phyloP scores from a whole-genome alignment of 2,888 invertebrate species.

The Cosmorhoe ocellata region DNA sequence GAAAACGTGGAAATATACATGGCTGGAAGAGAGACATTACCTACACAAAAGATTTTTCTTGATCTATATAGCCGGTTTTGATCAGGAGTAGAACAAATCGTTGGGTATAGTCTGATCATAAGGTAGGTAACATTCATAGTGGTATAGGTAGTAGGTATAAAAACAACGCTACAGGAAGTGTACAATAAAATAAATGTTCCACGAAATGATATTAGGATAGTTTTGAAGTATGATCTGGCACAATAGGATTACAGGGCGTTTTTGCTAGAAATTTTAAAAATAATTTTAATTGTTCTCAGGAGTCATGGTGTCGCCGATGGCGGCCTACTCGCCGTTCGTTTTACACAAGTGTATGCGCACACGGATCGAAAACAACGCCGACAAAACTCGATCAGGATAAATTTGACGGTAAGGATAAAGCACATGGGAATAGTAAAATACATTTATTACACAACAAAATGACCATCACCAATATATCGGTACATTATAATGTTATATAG shows the following conservation, averaged over 20 bases:
- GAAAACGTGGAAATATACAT: no score
- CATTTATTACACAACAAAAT: slow-evolving; percentile 68
- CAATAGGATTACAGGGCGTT: no score
- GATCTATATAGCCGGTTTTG: no score
- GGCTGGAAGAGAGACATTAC: no score
- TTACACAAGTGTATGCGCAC: slow-evolving; percentile 69
- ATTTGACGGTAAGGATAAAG: slow-evolving; percentile 70
- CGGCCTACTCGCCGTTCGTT: slow-evolving; percentile 74
- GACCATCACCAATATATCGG: slow-evolving; percentile 74
- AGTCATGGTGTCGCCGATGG: slow-evolving; percentile 85
- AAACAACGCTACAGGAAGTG: background rate
- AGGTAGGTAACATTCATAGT: no score
- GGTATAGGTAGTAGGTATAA: background rate
- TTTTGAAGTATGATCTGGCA: no score
- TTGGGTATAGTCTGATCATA: no score
- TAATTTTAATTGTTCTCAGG: slow-evolving; percentile 62
- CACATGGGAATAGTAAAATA: slow-evolving; percentile 36
- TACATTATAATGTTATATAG: slow-evolving; percentile 48
- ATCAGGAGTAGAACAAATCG: no score
- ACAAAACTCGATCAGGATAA: slow-evolving; percentile 69
- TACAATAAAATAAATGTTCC: no score
- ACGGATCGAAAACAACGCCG: slow-evolving; percentile 66
- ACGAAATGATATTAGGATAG: no score
- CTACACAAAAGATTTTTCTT: no score
- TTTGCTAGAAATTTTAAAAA: no score